Percentiles rank a stretch among this genome's conserved stretches.
Conservation (phyloP, 2,888 invertebrate species). For the Germaria angustata region DNA sequence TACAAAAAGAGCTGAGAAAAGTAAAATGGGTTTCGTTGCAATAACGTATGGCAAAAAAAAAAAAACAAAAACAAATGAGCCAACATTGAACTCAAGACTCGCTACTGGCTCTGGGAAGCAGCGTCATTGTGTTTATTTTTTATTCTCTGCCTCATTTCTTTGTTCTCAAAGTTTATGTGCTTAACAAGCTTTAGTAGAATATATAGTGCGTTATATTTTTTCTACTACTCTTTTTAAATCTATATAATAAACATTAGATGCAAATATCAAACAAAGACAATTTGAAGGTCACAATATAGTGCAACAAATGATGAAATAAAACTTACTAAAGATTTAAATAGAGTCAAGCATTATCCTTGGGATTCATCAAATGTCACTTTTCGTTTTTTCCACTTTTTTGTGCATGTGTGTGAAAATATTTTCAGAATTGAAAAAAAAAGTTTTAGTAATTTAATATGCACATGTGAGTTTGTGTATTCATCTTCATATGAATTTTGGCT, state of each 20-base stretch:
- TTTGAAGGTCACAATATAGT: neutral
- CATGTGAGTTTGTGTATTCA: too few relatives aligned
- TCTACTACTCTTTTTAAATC: neutral
- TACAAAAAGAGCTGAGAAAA: neutral
- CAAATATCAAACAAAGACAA: conserved; percentile 13
- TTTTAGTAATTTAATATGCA: conserved; percentile 1
- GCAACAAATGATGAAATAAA: neutral
- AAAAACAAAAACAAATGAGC: neutral
- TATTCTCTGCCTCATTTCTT: neutral
- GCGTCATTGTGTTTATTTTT: neutral
- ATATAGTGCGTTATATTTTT: neutral
- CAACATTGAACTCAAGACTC: neutral
- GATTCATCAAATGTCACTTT: neutral
- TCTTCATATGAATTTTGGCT: too few relatives aligned
- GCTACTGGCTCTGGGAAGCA: conserved; percentile 18
- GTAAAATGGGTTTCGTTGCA: conserved; percentile 54
- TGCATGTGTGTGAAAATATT: neutral
- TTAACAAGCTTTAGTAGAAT: conserved; percentile 37
- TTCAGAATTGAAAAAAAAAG: neutral
- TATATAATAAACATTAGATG: conserved; percentile 19
- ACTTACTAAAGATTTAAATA: neutral
- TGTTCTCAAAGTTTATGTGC: neutral
- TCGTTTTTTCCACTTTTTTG: neutral
- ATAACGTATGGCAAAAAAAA: conserved; percentile 51
- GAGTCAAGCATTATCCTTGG: neutral